phyloP scores from a whole-genome alignment of 2,888 invertebrate species.

The Sphinx pinastri region DNA sequence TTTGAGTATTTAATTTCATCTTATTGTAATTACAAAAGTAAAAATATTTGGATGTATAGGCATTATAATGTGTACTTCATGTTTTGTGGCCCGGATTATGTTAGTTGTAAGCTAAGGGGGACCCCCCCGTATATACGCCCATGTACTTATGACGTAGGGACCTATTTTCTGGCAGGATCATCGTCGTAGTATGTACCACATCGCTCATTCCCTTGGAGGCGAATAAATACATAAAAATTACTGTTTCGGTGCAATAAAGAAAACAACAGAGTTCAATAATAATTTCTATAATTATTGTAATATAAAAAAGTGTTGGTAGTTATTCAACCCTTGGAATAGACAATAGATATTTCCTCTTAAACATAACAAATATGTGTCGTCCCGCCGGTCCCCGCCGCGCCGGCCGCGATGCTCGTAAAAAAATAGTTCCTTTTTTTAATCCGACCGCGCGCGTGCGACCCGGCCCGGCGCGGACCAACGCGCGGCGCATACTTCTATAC shows the following conservation, averaged over 20 bases:
- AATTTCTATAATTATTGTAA: constrained; percentile 85
- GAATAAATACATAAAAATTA: neutral
- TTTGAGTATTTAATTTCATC: too few relatives aligned
- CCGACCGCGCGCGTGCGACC: constrained; percentile 49
- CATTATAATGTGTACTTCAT: too few relatives aligned
- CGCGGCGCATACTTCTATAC: constrained; percentile 66
- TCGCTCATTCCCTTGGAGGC: too few relatives aligned
- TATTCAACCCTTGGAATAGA: constrained; percentile 81
- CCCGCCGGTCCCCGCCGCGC: constrained; percentile 38
- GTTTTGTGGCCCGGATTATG: too few relatives aligned
- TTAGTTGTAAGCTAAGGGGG: too few relatives aligned
- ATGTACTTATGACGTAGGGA: neutral
- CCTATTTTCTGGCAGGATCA: neutral
- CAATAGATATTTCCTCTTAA: constrained; percentile 84
- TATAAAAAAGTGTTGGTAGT: constrained; percentile 85
- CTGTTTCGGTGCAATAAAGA: constrained; percentile 35
- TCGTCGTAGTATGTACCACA: too few relatives aligned
- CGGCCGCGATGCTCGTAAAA: constrained; percentile 69
- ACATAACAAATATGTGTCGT: constrained; percentile 78
- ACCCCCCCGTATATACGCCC: too few relatives aligned
- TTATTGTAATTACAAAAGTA: too few relatives aligned
- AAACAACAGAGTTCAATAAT: constrained; percentile 77
- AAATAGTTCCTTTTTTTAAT: constrained; percentile 71
- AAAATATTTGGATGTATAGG: too few relatives aligned
- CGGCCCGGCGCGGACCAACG: constrained; percentile 36